phyloP scores from a whole-genome alignment of 2,113 vertebrate genomes.

The Bettongia penicillata region DNA sequence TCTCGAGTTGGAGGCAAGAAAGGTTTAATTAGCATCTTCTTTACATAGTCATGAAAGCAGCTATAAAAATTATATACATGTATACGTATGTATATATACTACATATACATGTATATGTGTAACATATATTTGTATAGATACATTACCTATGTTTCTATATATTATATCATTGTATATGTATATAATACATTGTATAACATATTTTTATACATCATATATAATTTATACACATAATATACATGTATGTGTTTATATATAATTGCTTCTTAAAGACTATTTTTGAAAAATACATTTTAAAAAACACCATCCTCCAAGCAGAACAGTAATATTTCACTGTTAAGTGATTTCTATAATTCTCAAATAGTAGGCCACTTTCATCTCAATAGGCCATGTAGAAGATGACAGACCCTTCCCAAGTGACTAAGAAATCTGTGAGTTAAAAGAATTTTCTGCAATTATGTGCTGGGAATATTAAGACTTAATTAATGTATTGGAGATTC shows the following conservation, averaged over 20 bases:
- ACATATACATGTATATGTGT: background rate
- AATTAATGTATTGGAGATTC: constrained; percentile 75
- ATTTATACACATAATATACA: background rate
- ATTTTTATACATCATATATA: no score
- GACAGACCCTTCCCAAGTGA: constrained; percentile 66
- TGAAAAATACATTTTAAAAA: constrained; percentile 59
- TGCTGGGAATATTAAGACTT: constrained; percentile 66
- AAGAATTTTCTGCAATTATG: constrained; percentile 71
- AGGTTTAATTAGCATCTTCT: background rate
- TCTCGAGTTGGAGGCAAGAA: background rate
- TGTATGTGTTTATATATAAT: background rate
- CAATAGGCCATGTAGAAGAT: constrained; percentile 59
- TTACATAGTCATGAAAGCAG: background rate
- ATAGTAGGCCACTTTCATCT: constrained; percentile 56
- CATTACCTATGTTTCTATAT: no score
- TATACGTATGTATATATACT: background rate
- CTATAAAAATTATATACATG: background rate
- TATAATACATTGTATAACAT: background rate
- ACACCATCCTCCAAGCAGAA: background rate
- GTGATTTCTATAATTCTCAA: constrained; percentile 67
- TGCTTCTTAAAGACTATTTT: background rate
- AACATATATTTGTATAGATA: no score
- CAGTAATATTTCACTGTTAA: constrained; percentile 57
- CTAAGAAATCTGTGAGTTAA: constrained; percentile 66
- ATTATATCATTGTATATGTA: no score